A percentile compares a stretch with the other conserved stretches of the same genome.
Conservation (phyloP, 2,797 vertebrate genomes). For the Poecilia gillii region DNA sequence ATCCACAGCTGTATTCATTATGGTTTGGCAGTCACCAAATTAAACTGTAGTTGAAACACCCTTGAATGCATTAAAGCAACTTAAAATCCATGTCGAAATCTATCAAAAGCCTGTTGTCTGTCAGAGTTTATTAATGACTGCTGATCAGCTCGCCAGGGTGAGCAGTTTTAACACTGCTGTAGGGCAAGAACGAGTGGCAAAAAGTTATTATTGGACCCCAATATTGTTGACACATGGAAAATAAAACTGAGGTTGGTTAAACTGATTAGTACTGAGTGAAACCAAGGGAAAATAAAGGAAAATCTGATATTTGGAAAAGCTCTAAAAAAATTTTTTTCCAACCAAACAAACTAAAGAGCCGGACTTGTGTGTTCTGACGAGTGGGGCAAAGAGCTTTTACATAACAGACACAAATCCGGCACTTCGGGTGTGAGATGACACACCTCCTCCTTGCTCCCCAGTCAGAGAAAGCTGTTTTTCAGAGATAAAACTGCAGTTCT, state of each 20-base stretch:
- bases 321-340: not conserved
- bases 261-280: not conserved
- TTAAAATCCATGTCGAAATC: not conserved
- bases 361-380: not conserved
- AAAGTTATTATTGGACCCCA: not conserved
- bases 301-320: not conserved
- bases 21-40: not conserved
- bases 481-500: not conserved
- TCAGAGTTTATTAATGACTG: not conserved
- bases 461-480: not conserved
- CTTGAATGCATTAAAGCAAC: not conserved
- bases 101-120: not conserved
- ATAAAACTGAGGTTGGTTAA: not conserved
- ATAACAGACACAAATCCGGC: not conserved
- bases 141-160: not conserved
- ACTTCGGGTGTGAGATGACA: not conserved
- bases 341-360: not conserved
- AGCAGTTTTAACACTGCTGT: not conserved
- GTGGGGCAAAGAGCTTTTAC: not conserved
- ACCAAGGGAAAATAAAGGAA: not conserved
- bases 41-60: not conserved
- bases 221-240: not conserved
- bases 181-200: not conserved
- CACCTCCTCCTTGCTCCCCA: not conserved
- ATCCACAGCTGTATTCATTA: not conserved